Conservation (phyloP, 2,888 invertebrate species). For the Meghimatium bilineatum region DNA sequence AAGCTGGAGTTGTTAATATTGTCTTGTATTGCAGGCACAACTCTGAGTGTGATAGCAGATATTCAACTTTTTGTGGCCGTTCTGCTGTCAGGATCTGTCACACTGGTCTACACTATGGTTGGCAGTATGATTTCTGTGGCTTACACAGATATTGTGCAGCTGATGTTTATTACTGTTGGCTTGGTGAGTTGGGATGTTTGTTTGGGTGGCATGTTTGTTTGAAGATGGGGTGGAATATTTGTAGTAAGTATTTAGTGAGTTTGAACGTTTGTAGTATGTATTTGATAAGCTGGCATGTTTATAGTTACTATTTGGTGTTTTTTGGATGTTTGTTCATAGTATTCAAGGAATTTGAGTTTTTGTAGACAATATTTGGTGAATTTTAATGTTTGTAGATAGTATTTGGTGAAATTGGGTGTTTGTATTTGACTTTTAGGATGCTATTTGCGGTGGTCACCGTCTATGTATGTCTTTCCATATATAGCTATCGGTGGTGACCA, state of each 20-base stretch:
- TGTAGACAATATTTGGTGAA: neutral
- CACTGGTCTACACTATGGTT: slow-evolving; percentile 70
- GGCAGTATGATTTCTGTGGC: slow-evolving; percentile 74
- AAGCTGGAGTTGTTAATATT: too few relatives aligned
- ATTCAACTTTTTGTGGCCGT: slow-evolving; percentile 62
- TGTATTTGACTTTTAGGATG: neutral
- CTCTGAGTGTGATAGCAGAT: slow-evolving; percentile 69
- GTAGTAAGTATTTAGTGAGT: neutral
- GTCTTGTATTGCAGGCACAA: slow-evolving; percentile 62
- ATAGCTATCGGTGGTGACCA: too few relatives aligned
- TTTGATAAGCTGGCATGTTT: neutral
- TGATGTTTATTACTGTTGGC: slow-evolving; percentile 66
- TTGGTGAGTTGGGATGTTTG: slow-evolving; percentile 58
- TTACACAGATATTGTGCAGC: slow-evolving; percentile 72
- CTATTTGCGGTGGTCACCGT: too few relatives aligned
- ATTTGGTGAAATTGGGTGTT: neutral
- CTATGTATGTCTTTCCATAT: too few relatives aligned
- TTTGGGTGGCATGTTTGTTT: neutral
- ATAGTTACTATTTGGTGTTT: neutral
- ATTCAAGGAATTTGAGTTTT: neutral
- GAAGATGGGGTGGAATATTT: neutral
- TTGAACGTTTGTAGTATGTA: neutral
- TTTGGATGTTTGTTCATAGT: neutral
- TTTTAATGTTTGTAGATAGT: neutral
- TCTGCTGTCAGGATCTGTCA: slow-evolving; percentile 63